Conservation (phyloP, 2,888 invertebrate genomes). For the Ormyrus nitidulus region DNA sequence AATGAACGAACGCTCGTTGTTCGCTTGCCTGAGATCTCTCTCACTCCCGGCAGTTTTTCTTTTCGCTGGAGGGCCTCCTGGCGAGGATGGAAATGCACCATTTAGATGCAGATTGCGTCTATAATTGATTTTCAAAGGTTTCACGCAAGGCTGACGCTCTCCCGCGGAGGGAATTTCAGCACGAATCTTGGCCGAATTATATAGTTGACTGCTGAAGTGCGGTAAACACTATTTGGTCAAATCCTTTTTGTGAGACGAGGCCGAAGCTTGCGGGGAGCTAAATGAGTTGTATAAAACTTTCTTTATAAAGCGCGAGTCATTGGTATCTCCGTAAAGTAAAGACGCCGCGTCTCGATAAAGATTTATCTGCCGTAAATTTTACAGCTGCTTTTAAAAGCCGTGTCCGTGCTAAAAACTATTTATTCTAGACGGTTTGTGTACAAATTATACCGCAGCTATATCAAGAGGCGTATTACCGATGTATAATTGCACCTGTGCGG, state of each 20-base stretch:
- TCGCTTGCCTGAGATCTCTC: too few relatives aligned
- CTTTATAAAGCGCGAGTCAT: background rate
- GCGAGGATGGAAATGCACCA: background rate
- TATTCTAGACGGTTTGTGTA: background rate
- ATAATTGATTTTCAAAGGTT: slow-evolving; percentile 12
- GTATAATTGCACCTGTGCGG: slow-evolving; percentile 2
- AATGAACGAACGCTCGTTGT: slow-evolving; percentile 3
- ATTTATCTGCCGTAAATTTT: slow-evolving; percentile 31
- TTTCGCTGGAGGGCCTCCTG: too few relatives aligned
- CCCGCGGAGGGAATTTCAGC: too few relatives aligned
- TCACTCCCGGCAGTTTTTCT: too few relatives aligned
- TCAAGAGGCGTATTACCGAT: background rate
- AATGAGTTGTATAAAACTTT: too few relatives aligned
- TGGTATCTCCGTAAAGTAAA: background rate
- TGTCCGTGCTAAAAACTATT: slow-evolving; percentile 18
- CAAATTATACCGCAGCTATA: background rate
- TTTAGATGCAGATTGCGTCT: slow-evolving; percentile 15
- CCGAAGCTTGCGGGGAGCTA: too few relatives aligned
- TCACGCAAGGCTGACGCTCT: too few relatives aligned
- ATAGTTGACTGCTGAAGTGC: too few relatives aligned
- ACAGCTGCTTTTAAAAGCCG: slow-evolving; percentile 6
- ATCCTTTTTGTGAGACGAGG: too few relatives aligned
- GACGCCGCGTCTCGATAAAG: slow-evolving; percentile 19
- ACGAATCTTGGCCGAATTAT: too few relatives aligned
- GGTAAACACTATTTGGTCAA: too few relatives aligned